These are phyloP conservation scores for Drosophila sp. DNA, from an alignment of 1,140 invertebrate species.

Conservation along the genomic window DNA sequence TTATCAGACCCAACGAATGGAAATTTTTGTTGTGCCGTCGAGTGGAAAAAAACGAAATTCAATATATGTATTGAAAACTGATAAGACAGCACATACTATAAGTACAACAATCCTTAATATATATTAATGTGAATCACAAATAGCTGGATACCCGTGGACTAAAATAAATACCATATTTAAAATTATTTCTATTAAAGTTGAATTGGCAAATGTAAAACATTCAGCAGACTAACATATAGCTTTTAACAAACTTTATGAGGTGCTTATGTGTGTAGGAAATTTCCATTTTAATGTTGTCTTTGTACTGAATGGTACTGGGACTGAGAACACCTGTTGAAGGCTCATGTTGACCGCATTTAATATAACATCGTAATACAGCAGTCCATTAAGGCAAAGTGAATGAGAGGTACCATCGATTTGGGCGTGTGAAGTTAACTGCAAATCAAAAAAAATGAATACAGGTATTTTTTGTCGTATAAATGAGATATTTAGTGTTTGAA, in stretches of 20 bases:
- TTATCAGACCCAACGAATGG: conserved; percentile 55
- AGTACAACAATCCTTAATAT: neutral
- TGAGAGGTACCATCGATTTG: conserved; percentile 58
- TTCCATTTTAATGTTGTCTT: conserved; percentile 13
- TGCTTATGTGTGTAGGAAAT: conserved; percentile 9
- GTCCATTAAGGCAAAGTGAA: conserved; percentile 28
- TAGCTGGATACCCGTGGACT: conserved; percentile 28
- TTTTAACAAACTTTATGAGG: conserved; percentile 18
- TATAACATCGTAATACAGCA: conserved; percentile 27
- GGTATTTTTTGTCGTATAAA: conserved; percentile 35
- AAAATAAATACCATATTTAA: conserved; percentile 66
- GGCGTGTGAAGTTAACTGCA: conserved; percentile 67
- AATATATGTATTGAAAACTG: conserved; percentile 45
- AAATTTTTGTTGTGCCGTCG: conserved; percentile 55
- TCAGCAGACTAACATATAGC: conserved; percentile 46
- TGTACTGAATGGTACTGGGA: conserved; percentile 49
- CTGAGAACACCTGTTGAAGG: conserved; percentile 70
- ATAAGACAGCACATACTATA: conserved; percentile 17
- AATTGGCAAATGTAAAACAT: conserved; percentile 4
- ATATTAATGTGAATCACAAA: neutral
- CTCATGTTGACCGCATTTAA: conserved; percentile 47
- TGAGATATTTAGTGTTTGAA: neutral
- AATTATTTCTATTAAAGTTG: conserved; percentile 21
- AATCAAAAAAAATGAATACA: conserved; percentile 83
- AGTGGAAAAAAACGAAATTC: conserved; percentile 69